These are phyloP conservation scores for Myrmecophaga tridactyla DNA, from an alignment of 2,113 vertebrate species.

Conservation along the genomic window DNA sequence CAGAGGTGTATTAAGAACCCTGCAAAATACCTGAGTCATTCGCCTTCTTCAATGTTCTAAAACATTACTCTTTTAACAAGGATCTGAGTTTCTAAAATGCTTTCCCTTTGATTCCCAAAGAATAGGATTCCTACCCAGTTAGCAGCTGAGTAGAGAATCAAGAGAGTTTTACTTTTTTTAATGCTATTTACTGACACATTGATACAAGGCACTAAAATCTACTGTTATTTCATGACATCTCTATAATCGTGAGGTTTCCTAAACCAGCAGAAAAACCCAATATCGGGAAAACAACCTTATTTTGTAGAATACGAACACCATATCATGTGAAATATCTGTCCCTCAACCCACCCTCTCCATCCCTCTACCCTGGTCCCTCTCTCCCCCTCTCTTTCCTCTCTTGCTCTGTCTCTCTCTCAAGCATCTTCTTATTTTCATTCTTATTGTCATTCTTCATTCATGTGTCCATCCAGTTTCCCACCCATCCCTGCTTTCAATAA, in stretches of 20 bases:
- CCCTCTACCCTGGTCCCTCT: not conserved
- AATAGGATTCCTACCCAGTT: not conserved
- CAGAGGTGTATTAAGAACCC: not conserved
- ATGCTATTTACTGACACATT: not conserved
- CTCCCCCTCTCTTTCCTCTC: too few species aligned
- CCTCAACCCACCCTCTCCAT: too few species aligned
- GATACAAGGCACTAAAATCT: not conserved
- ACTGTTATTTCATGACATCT: not conserved
- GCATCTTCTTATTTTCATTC: not conserved
- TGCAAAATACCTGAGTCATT: accelerated
- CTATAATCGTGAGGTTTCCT: not conserved
- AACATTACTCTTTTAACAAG: not conserved
- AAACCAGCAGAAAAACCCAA: accelerated
- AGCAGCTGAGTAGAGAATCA: not conserved
- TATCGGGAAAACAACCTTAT: not conserved
- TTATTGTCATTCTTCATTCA: not conserved
- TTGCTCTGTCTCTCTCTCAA: too few species aligned
- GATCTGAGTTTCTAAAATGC: not conserved
- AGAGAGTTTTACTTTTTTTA: not conserved
- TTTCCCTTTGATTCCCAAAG: not conserved
- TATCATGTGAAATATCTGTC: not conserved
- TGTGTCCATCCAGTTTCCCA: not conserved
- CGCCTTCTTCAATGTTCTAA: accelerated
- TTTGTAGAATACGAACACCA: not conserved
- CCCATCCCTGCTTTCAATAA: not conserved